A percentile compares a stretch with the other conserved stretches of the same genome.
These are phyloP conservation scores for Fragum fragum DNA, from an alignment of 2,888 invertebrate genomes.

Conservation along the genomic window DNA sequence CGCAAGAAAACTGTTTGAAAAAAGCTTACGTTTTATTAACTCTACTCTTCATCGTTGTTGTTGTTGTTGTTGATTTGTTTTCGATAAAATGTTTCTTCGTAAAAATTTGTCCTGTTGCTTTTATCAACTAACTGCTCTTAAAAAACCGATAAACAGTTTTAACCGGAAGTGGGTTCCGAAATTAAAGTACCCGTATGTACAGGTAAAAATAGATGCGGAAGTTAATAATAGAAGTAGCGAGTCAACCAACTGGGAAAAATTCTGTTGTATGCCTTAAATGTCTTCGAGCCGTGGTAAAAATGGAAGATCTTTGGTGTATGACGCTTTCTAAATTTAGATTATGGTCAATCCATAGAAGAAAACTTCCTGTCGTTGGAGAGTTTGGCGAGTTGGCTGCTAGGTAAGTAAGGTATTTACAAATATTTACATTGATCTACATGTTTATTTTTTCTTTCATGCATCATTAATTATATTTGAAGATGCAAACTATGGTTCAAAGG, in stretches of 20 bases:
- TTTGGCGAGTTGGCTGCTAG: conserved; percentile 44
- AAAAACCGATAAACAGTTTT: conserved; percentile 33
- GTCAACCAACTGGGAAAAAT: neutral
- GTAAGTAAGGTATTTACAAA: too few relatives aligned
- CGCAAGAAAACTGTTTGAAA: too few relatives aligned
- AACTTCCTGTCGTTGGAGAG: conserved; percentile 36
- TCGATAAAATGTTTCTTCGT: too few relatives aligned
- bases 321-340: conserved; percentile 43
- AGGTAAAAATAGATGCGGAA: conserved; percentile 26
- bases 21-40: too few relatives aligned
- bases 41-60: too few relatives aligned
- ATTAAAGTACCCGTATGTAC: neutral
- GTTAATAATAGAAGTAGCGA: conserved; percentile 3
- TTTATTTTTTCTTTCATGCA: neutral
- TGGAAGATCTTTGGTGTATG: conserved; percentile 46
- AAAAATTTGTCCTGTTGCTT: too few relatives aligned
- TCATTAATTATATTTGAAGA: too few relatives aligned
- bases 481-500: too few relatives aligned
- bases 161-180: conserved; percentile 5
- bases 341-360: conserved; percentile 42
- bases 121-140: too few relatives aligned
- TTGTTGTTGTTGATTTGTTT: too few relatives aligned
- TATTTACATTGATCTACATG: too few relatives aligned
- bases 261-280: neutral
- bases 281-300: conserved; percentile 14